Base-by-base conservation (phyloP, 64 coral and sea anemone genomes). In the Hydrozoanthus tunicans region DNA sequence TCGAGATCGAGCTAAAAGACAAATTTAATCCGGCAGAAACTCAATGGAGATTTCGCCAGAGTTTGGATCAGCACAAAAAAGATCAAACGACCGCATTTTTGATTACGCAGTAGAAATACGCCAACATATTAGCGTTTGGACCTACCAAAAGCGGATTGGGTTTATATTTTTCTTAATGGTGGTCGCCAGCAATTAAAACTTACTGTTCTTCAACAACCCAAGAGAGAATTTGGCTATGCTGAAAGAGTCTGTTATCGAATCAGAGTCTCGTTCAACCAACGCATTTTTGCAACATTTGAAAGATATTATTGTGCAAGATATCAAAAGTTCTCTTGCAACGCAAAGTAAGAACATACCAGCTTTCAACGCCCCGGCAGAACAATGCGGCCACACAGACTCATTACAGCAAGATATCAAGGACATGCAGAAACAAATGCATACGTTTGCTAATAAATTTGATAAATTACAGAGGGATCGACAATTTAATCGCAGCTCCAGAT, bases 121-220 rank as follows among this genome's bases (percentile, higher is more conserved):
- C 9, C 43, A 13, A 6, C 89, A 69, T 80, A 77, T 80, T 52
- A 6, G 5, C 61, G 89, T 5, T 26, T 91, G 5, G 69, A 81
- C 14, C 27, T 91, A 58, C 89, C 77, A 23, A 80, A 58, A 56
- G 52, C 43, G 7, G 77, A 91, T 65, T 91, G 89, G 62, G 79
- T 59, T 6, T 77, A 91, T 25, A 9, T 77, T 58, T 91, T 91
- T 53, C 6, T 91, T 0, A 78, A 80, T 26, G 77, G 89, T 53
- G 79, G 11, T 24, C 64, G 10, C 77, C 76, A 10, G 61, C 79
- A 17, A 58, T 91, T 27, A 64, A 69, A 58, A 69, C 51, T 7
- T 80, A 80, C 7, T 78, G 27, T 91, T 9, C 52, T 91, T 6
- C 89, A 91, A 43, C 89, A 91, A 9, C 89, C 63, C 6, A 77